Percentiles rank a stretch among this genome's conserved stretches.
Conservation (phyloP, 1,140 invertebrate genomes). For the Oryzaephilus surinamensis region DNA sequence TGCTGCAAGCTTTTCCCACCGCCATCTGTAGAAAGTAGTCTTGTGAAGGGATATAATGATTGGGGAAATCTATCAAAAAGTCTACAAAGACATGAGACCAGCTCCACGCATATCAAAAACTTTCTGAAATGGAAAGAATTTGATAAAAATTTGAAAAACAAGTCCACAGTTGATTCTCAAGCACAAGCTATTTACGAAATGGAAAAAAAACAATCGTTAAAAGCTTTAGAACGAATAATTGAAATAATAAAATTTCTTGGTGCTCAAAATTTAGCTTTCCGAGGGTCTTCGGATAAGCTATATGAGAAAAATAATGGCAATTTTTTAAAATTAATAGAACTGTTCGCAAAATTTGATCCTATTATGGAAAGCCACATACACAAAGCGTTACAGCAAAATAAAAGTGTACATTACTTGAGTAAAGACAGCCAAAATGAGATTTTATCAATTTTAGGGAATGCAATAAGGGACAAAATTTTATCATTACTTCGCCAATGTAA, state of each 20-base stretch:
- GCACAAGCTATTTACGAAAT: not conserved
- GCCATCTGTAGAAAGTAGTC: too few relatives aligned
- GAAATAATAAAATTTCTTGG: not conserved
- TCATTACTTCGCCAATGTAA: not conserved
- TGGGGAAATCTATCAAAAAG: not conserved
- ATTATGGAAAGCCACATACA: constrained; percentile 19
- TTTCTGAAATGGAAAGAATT: not conserved
- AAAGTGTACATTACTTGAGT: too few relatives aligned
- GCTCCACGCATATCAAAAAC: not conserved
- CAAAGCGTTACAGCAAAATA: constrained; percentile 1
- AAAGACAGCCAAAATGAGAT: too few relatives aligned
- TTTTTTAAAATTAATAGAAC: constrained; percentile 25
- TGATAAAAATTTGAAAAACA: not conserved
- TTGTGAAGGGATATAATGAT: not conserved
- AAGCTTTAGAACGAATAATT: constrained; percentile 8
- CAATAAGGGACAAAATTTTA: too few relatives aligned
- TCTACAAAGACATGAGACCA: not conserved
- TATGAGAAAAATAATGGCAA: constrained; percentile 11
- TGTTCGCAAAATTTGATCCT: constrained; percentile 22
- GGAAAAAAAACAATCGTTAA: constrained; percentile 5
- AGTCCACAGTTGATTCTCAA: not conserved
- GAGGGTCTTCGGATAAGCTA: constrained; percentile 7
- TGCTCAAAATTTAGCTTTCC: constrained; percentile 5
- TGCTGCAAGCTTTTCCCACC: constrained; percentile 1
- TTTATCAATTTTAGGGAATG: too few relatives aligned